Base-by-base conservation (phyloP, 1,140 invertebrate genomes). In the Thaumetopoea pityocampa region DNA sequence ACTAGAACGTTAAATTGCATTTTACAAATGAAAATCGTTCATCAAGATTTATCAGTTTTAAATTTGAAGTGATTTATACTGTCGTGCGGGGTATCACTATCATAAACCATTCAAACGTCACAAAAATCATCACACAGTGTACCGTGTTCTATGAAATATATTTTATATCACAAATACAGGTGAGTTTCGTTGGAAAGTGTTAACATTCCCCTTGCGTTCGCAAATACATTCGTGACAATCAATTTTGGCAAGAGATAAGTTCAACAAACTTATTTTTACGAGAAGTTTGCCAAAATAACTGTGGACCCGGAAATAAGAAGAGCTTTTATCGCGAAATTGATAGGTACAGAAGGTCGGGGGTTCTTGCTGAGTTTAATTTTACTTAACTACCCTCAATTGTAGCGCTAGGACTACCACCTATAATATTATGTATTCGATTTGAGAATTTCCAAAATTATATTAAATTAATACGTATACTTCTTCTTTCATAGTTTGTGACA, bases 101-200 rank as follows among this genome's bases (percentile, higher is more conserved):
- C 18, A 6, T n/a, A 41, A 28, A 10, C 11, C 28, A 22, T n/a
- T 22, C 19, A 15, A 41, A 40, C 14, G 32, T 32, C 32, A 30
- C 30, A 28, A 40, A 44, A 29, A 37, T 43, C 44, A 32, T 41
- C 28, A 53, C 34, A 38, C 35, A 43, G 23, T n/a, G n/a, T n/a
- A 27, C 29, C 19, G 41, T 14, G 11, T 55, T 41, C 41, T 44
- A 49, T 30, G 24, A 45, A 46, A 55, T 47, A 50, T 43, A 50
- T 41, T 41, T n/a, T 41, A 45, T 55, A 55, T 55, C 52, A 55
- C 52, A 55, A 47, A 47, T 46, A 50, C 42, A 43, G 47, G 47
- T 55, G 52, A 55, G 43, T 50, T 46, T 45, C 30, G 34, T 47
- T 38, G 47, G 38, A 36, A 33, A 42, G 36, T 36, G 9, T 14